Conservation (phyloP, 2,888 invertebrate genomes). For the Andrena marginata region DNA sequence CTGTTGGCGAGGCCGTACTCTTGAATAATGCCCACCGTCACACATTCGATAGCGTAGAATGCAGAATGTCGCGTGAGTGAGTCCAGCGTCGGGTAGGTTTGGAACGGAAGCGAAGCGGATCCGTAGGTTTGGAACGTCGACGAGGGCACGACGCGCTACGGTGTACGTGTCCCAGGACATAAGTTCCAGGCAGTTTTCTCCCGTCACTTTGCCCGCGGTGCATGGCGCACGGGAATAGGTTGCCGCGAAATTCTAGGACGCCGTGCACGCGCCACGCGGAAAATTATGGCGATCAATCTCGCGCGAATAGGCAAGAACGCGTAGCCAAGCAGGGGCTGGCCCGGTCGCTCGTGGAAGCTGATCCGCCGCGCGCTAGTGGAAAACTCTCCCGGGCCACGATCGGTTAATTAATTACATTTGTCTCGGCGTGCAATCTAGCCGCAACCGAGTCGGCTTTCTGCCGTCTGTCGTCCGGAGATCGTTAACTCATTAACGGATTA, state of each 20-base stretch:
- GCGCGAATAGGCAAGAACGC: slow-evolving; percentile 26
- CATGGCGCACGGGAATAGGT: slow-evolving; percentile 11
- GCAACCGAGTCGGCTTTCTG: slow-evolving; percentile 28
- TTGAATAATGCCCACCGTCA: not conserved
- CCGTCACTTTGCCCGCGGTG: not conserved
- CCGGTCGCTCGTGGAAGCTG: not conserved
- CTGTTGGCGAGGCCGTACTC: not conserved
- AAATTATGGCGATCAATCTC: slow-evolving; percentile 57
- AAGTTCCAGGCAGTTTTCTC: slow-evolving; percentile 25
- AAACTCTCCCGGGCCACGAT: slow-evolving; percentile 50
- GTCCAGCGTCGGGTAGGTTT: not conserved
- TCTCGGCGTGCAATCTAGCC: slow-evolving; percentile 37
- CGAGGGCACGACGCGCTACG: slow-evolving; percentile 10
- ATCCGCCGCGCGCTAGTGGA: slow-evolving; percentile 12
- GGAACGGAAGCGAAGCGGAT: not conserved
- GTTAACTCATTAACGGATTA: slow-evolving; percentile 56
- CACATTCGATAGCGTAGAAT: not conserved
- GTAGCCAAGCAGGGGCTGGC: not conserved
- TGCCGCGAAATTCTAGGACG: slow-evolving; percentile 21
- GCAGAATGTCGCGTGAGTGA: not conserved
- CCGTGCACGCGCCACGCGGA: not conserved
- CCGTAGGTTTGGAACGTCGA: slow-evolving; percentile 27
- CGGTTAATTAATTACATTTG: slow-evolving; percentile 62
- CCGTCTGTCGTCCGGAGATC: slow-evolving; percentile 27
- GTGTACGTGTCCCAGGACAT: not conserved